phyloP scores from a whole-genome alignment of 2,888 invertebrate genomes.

The Nomada lathburiana region DNA sequence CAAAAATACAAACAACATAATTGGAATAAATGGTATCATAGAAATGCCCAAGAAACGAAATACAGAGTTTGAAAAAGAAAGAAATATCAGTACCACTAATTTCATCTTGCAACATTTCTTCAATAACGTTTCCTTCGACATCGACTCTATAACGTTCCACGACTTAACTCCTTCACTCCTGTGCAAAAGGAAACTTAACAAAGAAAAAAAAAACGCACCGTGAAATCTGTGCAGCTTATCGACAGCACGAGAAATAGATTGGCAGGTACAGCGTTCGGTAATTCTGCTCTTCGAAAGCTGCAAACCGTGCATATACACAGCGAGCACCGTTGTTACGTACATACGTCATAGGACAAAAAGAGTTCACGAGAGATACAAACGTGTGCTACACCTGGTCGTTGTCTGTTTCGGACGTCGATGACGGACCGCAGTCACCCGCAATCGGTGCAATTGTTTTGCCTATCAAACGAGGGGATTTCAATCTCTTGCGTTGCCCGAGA shows the following conservation, averaged over 20 bases:
- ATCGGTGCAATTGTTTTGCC: slow-evolving; percentile 30
- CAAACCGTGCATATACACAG: slow-evolving; percentile 24
- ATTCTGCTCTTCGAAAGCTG: slow-evolving; percentile 21
- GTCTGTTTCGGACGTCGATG: background rate
- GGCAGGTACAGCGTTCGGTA: slow-evolving; percentile 28
- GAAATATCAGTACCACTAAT: background rate
- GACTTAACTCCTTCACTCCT: background rate
- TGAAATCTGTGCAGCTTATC: background rate
- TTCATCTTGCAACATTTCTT: background rate
- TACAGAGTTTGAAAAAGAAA: background rate
- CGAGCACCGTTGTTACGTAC: slow-evolving; percentile 6
- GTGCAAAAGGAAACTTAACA: background rate
- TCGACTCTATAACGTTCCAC: background rate
- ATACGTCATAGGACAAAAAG: slow-evolving; percentile 22
- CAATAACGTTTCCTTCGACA: background rate
- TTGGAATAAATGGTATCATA: too few relatives aligned
- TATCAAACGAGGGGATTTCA: slow-evolving; percentile 21
- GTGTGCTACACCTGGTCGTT: background rate
- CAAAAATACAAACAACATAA: too few relatives aligned
- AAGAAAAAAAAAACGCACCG: background rate
- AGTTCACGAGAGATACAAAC: slow-evolving; percentile 24
- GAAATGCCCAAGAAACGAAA: background rate
- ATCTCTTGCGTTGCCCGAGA: slow-evolving; percentile 23
- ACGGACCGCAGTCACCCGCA: slow-evolving; percentile 8
- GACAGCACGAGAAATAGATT: background rate